A percentile compares a stretch with the other conserved stretches of the same genome.
Evolutionary conservation across 2,888 invertebrate species (phyloP).

Genomic region (Platynereis dumerilii): DNA sequence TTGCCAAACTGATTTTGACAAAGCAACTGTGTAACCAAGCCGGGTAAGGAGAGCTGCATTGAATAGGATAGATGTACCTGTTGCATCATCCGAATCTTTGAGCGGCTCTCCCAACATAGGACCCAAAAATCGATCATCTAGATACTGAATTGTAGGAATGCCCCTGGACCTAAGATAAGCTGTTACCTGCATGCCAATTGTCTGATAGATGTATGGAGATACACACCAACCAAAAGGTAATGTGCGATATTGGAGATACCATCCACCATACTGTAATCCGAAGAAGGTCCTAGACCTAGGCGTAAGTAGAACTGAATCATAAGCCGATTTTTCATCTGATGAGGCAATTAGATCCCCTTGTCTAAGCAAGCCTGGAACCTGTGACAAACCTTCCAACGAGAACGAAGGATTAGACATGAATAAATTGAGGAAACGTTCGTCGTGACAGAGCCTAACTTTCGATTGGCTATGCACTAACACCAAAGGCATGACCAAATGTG

Average conservation of each 20-base stretch:
- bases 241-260: not conserved
- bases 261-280: not conserved
- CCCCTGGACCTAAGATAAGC: not conserved
- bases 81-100: no score
- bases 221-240: not conserved
- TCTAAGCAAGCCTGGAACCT: not conserved
- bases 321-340: not conserved
- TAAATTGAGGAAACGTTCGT: not conserved
- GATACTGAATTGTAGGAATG: not conserved
- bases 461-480: not conserved
- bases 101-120: no score
- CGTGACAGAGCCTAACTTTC: not conserved
- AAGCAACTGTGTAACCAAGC: no score
- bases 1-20: no score
- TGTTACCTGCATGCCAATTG: conserved; percentile 4
- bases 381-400: not conserved
- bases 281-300: no score
- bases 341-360: not conserved
- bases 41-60: no score
- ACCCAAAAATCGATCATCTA: not conserved
- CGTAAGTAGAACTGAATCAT: not conserved
- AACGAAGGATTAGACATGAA: not conserved
- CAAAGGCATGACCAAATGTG: not conserved
- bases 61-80: no score
- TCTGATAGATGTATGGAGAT: not conserved